Conservation (phyloP, 2,113 vertebrate species). For the Nematolebias whitei region DNA sequence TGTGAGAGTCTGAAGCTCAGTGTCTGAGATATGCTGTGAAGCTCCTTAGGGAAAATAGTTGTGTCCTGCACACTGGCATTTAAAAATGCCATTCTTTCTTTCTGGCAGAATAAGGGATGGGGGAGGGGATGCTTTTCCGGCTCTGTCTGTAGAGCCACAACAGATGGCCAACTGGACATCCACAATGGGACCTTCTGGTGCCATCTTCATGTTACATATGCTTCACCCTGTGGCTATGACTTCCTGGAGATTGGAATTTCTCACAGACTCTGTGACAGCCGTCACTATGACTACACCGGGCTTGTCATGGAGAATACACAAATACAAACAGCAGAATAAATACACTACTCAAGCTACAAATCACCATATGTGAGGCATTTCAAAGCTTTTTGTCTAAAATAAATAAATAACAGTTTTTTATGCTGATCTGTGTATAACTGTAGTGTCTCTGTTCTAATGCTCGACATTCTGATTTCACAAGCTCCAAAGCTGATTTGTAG, state of each 20-base stretch:
- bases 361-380: constrained; percentile 22
- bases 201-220: constrained; percentile 79
- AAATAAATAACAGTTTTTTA: constrained; percentile 32
- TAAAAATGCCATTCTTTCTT: constrained; percentile 57
- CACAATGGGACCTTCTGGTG: constrained; percentile 74
- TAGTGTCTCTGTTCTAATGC: constrained; percentile 8
- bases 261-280: constrained; percentile 63
- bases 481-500: constrained; percentile 24
- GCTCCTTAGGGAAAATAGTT: constrained; percentile 31
- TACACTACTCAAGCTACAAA: constrained; percentile 22
- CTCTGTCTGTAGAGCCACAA: constrained; percentile 53
- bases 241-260: constrained; percentile 74
- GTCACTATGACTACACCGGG: constrained; percentile 64
- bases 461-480: constrained; percentile 40
- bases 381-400: constrained; percentile 29
- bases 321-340: constrained; percentile 25
- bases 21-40: constrained; percentile 47
- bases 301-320: constrained; percentile 39
- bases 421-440: neutral
- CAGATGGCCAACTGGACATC: constrained; percentile 81
- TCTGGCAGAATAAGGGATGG: constrained; percentile 3
- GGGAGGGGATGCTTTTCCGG: constrained; percentile 59
- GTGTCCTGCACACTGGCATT: constrained; percentile 60
- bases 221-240: constrained; percentile 73
- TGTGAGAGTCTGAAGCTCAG: constrained; percentile 47